Conservation (phyloP, 2,113 vertebrate species). For the Tragelaphus strepsiceros region DNA sequence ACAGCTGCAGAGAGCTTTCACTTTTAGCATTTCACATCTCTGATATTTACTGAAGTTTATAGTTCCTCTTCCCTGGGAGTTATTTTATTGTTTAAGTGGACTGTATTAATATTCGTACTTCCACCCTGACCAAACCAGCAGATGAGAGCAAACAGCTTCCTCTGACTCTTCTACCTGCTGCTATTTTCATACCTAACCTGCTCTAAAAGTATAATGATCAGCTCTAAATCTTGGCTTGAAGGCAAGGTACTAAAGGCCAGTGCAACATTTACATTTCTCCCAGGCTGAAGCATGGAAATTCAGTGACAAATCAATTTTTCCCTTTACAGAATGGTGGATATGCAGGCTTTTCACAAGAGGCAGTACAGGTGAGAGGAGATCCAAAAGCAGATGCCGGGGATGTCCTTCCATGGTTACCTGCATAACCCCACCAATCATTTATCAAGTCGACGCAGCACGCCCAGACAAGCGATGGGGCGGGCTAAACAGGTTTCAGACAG, state of each 20-base stretch:
- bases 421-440: not conserved
- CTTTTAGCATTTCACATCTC: conserved; percentile 36
- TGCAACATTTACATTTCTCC: conserved; percentile 81
- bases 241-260: conserved; percentile 76
- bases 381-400: conserved; percentile 46
- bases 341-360: conserved; percentile 67
- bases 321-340: conserved; percentile 67
- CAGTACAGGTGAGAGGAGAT: not conserved
- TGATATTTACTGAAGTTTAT: conserved; percentile 51
- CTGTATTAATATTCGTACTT: conserved; percentile 68
- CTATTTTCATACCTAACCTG: conserved; percentile 73
- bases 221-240: conserved; percentile 78
- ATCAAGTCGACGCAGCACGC: not conserved
- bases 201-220: conserved; percentile 78
- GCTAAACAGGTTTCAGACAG: not conserved
- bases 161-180: conserved; percentile 69
- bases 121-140: conserved; percentile 64
- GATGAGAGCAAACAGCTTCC: conserved; percentile 63
- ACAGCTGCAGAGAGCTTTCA: not conserved
- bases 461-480: not conserved
- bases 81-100: conserved; percentile 52
- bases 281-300: conserved; percentile 73
- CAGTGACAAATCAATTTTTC: conserved; percentile 82
- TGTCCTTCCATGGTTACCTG: not conserved
- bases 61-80: conserved; percentile 14